Evolutionary conservation across 2,797 vertebrate genomes (phyloP).

Genomic region (Merluccius polli): DNA sequence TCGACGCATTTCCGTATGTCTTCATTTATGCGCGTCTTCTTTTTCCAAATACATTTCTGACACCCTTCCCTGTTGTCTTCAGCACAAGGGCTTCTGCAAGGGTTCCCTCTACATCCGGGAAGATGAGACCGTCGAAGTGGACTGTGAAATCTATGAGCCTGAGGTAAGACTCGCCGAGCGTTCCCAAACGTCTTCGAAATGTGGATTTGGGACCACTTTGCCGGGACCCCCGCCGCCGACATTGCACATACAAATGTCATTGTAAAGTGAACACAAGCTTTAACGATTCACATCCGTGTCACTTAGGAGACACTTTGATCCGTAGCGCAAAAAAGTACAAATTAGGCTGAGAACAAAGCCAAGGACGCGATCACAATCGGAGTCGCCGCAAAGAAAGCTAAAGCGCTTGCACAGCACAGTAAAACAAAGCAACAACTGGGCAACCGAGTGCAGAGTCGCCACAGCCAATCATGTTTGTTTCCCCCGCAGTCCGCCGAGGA

Average conservation of each 20-base stretch:
- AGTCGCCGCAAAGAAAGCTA: too few species aligned
- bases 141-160: constrained; percentile 73
- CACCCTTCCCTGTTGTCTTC: constrained; percentile 11
- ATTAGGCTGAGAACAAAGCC: too few species aligned
- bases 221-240: background rate
- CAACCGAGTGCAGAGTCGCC: too few species aligned
- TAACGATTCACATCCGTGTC: background rate
- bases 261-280: background rate
- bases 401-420: too few species aligned
- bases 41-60: background rate
- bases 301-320: background rate
- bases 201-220: background rate
- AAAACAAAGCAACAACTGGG: too few species aligned
- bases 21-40: background rate
- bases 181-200: background rate
- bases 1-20: background rate
- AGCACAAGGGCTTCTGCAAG: constrained; percentile 76
- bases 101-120: constrained; percentile 2
- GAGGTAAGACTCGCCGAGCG: constrained; percentile 53
- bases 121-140: background rate
- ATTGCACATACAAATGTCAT: background rate
- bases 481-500: constrained; percentile 52
- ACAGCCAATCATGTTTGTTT: background rate
- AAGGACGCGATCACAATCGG: too few species aligned
- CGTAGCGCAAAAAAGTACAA: too few species aligned